Evolutionary conservation across 2,113 vertebrate species (phyloP), one percentile per base, ranked within the genome.

Genomic region (Eclectus roratus): DNA sequence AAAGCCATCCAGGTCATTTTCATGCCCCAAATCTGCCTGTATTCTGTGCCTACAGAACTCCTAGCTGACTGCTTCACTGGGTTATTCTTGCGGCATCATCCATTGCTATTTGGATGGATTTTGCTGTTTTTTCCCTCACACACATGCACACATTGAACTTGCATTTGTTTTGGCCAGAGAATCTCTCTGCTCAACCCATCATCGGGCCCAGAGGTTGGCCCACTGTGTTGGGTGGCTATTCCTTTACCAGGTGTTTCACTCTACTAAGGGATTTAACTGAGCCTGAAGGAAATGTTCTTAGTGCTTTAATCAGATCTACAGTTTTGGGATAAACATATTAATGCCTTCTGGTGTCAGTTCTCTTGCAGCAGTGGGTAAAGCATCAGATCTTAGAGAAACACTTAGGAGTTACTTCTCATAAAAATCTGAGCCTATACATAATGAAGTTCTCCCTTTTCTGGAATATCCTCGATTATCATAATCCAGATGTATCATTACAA

Each of bases 371-470:
- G 61, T 11, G 53, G 13, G n/a, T 80, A 28, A 88, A 89, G 31
- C 43, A 88, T 78, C 76, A 83, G 37, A 85, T 83, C 79, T 93
- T 43, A 93, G 68, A 80, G 58, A 90, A 94, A 90, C 43, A 37
- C 28, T 89, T 83, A 58, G 68, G 56, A 84, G 44, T 13, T 85
- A 80, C 24, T 86, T 88, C 71, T 73, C n/a, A 83, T 66, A 88
- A 85, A 95, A 91, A 88, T 64, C 35, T 17, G 14, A 95, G 64
- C 39, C 43, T 60, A 52, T 86, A 88, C 83, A 69, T 94, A 93
- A 78, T 71, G 24, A 85, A 74, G 41, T 80, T 86, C 80, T 82
- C 88, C 77, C 55, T 17, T 88, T 96, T 84, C 60, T 92, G 88
- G 50, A 85, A 86, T 52, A 39, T 44, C 47, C 39, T 91, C 60